Evolutionary conservation across 2,113 vertebrate genomes (phyloP).

Genomic region (Cinclus cinclus): DNA sequence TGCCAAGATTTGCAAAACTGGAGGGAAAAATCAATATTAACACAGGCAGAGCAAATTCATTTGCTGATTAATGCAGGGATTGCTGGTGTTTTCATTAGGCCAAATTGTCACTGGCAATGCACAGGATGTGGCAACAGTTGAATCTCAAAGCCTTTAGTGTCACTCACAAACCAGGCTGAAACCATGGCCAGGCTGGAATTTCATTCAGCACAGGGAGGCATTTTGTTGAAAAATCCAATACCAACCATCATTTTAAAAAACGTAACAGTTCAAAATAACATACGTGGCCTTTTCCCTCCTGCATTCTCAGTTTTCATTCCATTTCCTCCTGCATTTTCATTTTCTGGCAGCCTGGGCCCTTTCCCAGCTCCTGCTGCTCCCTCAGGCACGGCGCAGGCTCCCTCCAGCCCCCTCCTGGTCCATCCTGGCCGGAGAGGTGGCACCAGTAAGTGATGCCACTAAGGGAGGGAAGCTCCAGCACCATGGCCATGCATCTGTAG

Average conservation of each 20-base stretch:
- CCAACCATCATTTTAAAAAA: not conserved
- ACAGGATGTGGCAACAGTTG: not conserved
- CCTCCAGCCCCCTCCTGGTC: accelerated
- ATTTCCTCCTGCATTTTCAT: not conserved
- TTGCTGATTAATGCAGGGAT: not conserved
- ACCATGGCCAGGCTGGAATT: not conserved
- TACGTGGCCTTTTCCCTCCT: not conserved
- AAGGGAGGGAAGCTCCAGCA: not conserved
- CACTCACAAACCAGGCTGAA: not conserved
- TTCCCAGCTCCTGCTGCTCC: accelerated
- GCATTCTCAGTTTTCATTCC: too few relatives aligned
- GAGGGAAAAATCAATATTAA: slow-evolving; percentile 7
- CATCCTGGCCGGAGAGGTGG: not conserved
- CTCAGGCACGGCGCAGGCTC: accelerated
- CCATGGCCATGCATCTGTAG: not conserved
- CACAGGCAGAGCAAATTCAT: not conserved
- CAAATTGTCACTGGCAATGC: not conserved
- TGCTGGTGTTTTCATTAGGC: not conserved
- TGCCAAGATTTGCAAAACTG: not conserved
- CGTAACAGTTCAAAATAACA: not conserved
- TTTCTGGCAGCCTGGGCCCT: not conserved
- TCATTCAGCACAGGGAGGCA: not conserved
- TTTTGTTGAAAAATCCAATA: not conserved
- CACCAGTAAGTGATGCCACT: too few relatives aligned
- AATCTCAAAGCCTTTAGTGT: not conserved